phyloP scores from a whole-genome alignment of 1,140 invertebrate species.

The Lanistes nyassanus region DNA sequence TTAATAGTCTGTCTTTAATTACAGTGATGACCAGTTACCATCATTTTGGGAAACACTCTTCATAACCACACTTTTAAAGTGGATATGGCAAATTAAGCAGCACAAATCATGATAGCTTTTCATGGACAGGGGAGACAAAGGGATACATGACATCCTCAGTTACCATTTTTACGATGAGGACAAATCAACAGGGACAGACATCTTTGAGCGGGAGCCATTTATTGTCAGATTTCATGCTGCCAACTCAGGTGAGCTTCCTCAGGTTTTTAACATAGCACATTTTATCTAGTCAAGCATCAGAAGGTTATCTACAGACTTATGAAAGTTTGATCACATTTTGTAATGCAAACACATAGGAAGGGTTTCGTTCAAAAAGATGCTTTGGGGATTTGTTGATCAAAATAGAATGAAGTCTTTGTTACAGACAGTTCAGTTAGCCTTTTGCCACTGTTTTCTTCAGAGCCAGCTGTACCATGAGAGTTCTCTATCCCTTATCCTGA shows the following conservation, averaged over 20 bases:
- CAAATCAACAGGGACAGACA: slow-evolving; percentile 30
- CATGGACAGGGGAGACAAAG: slow-evolving; percentile 15
- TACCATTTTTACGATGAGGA: slow-evolving; percentile 36
- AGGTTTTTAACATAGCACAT: too few species aligned
- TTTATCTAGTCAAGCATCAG: too few species aligned
- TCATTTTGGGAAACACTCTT: too few species aligned
- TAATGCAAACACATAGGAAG: too few species aligned
- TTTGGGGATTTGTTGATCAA: not conserved
- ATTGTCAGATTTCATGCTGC: slow-evolving; percentile 34
- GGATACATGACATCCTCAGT: slow-evolving; percentile 15
- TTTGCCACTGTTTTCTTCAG: not conserved
- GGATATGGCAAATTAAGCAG: too few species aligned
- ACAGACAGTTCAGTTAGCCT: not conserved
- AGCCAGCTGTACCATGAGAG: not conserved
- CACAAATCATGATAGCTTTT: not conserved
- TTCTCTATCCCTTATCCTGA: not conserved
- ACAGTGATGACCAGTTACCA: too few species aligned
- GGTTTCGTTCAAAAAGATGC: too few species aligned
- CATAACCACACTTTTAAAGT: too few species aligned
- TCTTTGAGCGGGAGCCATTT: slow-evolving; percentile 47
- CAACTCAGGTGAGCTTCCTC: slow-evolving; percentile 24
- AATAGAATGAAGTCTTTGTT: not conserved
- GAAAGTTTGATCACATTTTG: too few species aligned
- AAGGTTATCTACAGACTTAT: too few species aligned
- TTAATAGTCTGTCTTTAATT: too few species aligned